Percentiles rank a stretch among this genome's conserved stretches.
Conservation (phyloP, 2,797 vertebrate species). For the Rousettus madagascariensis region DNA sequence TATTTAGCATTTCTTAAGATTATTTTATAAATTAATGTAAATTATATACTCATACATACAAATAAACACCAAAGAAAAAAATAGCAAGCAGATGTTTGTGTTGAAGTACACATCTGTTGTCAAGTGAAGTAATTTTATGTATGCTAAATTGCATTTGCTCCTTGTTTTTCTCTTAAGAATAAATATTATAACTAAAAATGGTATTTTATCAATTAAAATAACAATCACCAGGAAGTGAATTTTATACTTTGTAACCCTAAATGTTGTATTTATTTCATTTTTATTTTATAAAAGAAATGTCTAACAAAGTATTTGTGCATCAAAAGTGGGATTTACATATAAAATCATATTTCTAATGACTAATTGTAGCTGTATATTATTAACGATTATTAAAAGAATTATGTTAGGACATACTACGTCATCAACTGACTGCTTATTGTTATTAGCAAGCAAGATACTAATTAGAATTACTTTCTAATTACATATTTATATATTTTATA, state of each 20-base stretch:
- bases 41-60: slow-evolving; percentile 65
- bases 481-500: slow-evolving; percentile 60
- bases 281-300: not conserved
- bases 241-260: not conserved
- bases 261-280: slow-evolving; percentile 31
- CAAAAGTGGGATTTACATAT: slow-evolving; percentile 25
- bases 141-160: slow-evolving; percentile 69
- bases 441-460: slow-evolving; percentile 54
- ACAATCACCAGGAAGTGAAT: slow-evolving; percentile 41
- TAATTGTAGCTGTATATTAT: slow-evolving; percentile 45
- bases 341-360: slow-evolving; percentile 37
- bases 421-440: slow-evolving; percentile 65
- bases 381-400: slow-evolving; percentile 57
- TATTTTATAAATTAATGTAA: slow-evolving; percentile 68
- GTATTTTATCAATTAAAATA: slow-evolving; percentile 64
- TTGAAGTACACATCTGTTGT: slow-evolving; percentile 80
- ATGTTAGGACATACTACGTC: slow-evolving; percentile 33
- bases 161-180: slow-evolving; percentile 72
- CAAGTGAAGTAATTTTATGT: slow-evolving; percentile 67
- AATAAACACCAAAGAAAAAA: slow-evolving; percentile 58
- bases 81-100: slow-evolving; percentile 77
- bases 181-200: slow-evolving; percentile 66
- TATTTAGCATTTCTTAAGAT: slow-evolving; percentile 39
- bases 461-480: slow-evolving; percentile 72
- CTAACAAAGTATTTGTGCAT: not conserved